A percentile compares a stretch with the other conserved stretches of the same genome.
Evolutionary conservation across 2,797 vertebrate species (phyloP).

Genomic region (Tapera naevia): DNA sequence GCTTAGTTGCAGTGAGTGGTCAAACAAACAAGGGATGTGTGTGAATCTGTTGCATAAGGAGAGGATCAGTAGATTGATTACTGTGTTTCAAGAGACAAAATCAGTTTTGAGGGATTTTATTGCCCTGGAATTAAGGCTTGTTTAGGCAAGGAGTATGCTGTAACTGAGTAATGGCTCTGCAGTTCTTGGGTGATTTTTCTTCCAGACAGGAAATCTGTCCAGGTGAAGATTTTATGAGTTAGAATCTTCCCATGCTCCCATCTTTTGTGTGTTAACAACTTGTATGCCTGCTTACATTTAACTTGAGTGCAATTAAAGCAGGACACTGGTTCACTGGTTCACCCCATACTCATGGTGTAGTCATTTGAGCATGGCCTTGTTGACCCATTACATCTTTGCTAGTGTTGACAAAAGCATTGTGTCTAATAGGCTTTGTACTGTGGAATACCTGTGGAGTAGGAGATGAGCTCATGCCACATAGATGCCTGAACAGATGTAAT

Average conservation of each 20-base stretch:
- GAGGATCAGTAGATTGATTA: not conserved
- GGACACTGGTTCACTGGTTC: not conserved
- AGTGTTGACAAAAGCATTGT: not conserved
- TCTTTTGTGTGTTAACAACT: not conserved
- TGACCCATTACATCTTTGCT: not conserved
- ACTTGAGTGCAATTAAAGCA: not conserved
- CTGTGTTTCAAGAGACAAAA: not conserved
- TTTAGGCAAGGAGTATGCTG: not conserved
- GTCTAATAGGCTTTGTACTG: slow-evolving; percentile 5
- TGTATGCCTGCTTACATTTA: not conserved
- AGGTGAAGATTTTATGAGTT: not conserved
- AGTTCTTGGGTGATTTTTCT: not conserved
- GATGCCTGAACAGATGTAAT: not conserved
- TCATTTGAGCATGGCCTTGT: not conserved
- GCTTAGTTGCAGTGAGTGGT: not conserved
- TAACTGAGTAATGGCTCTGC: not conserved
- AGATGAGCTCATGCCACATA: slow-evolving; percentile 38
- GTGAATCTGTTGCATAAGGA: not conserved
- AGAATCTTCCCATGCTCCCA: not conserved
- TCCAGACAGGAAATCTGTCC: not conserved
- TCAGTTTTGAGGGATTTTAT: not conserved
- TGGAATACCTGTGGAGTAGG: slow-evolving; percentile 36
- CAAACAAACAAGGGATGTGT: not conserved
- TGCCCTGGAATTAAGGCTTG: not conserved
- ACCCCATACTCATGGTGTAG: not conserved